phyloP scores from a whole-genome alignment of 2,113 vertebrate genomes.

The Lutjanus erythropterus region DNA sequence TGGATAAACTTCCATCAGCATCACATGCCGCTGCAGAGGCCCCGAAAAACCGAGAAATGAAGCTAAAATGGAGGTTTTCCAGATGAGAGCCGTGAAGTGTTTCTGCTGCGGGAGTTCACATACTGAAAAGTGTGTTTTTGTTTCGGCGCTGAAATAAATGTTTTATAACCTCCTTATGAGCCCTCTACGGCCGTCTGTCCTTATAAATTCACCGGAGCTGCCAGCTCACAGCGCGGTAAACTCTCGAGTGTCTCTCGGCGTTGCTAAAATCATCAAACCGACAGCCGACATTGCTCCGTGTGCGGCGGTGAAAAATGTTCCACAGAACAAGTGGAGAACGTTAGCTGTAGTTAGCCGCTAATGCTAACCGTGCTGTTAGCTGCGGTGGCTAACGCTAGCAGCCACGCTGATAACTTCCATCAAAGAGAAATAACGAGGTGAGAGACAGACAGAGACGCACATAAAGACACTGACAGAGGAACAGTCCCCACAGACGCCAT shows the following conservation, averaged over 20 bases:
- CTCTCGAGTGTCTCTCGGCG: not conserved
- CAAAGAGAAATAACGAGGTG: slow-evolving; percentile 37
- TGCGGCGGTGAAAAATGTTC: slow-evolving; percentile 22
- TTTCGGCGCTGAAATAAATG: slow-evolving; percentile 57
- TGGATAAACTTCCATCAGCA: slow-evolving; percentile 70
- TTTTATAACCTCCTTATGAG: slow-evolving; percentile 64
- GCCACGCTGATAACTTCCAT: slow-evolving; percentile 74
- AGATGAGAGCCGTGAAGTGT: slow-evolving; percentile 52
- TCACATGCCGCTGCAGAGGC: slow-evolving; percentile 59
- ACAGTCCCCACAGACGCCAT: slow-evolving; percentile 65
- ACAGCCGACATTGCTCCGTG: slow-evolving; percentile 57
- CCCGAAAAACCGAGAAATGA: slow-evolving; percentile 50
- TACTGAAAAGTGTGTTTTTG: slow-evolving; percentile 58
- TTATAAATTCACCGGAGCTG: not conserved
- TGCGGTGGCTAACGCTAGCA: slow-evolving; percentile 69
- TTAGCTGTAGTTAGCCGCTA: slow-evolving; percentile 77
- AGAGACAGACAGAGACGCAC: not conserved
- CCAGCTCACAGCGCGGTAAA: not conserved
- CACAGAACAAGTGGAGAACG: slow-evolving; percentile 79
- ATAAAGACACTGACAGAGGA: not conserved
- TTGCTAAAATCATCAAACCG: slow-evolving; percentile 2
- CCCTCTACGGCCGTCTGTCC: slow-evolving; percentile 30
- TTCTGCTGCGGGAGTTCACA: slow-evolving; percentile 44
- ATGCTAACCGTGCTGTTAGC: slow-evolving; percentile 72
- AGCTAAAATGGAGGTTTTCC: slow-evolving; percentile 75